These are phyloP conservation scores for Lymantria monacha DNA, from an alignment of 2,888 invertebrate genomes.

Conservation along the genomic window DNA sequence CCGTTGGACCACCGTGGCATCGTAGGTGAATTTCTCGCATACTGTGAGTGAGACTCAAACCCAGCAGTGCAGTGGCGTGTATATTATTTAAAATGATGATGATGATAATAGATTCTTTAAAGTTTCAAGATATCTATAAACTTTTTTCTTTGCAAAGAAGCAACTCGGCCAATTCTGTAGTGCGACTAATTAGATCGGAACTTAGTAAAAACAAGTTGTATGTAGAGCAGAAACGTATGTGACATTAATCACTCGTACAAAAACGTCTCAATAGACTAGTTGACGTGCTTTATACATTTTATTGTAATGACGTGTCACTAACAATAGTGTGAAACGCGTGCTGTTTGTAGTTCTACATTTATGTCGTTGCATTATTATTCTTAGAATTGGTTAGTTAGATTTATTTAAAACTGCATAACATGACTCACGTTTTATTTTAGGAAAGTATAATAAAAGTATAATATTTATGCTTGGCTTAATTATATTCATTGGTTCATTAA, in stretches of 20 bases:
- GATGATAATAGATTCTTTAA: too few relatives aligned
- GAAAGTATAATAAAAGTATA: too few relatives aligned
- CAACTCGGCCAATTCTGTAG: slow-evolving; percentile 10
- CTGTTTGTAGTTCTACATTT: slow-evolving; percentile 8
- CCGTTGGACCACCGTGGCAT: too few relatives aligned
- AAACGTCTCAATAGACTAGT: slow-evolving; percentile 13
- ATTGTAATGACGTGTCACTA: slow-evolving; percentile 19
- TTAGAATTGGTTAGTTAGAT: background rate
- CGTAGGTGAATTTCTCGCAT: too few relatives aligned
- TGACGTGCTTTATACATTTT: slow-evolving; percentile 26
- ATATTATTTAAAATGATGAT: too few relatives aligned
- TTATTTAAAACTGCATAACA: background rate
- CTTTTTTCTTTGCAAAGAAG: background rate
- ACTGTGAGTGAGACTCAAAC: too few relatives aligned
- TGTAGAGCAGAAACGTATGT: slow-evolving; percentile 15
- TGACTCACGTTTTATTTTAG: too few relatives aligned
- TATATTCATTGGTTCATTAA: too few relatives aligned
- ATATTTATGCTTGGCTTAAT: too few relatives aligned
- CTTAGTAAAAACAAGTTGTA: slow-evolving; percentile 15
- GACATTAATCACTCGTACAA: slow-evolving; percentile 23
- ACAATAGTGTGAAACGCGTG: slow-evolving; percentile 9
- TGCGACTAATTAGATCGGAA: slow-evolving; percentile 3
- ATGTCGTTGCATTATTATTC: background rate
- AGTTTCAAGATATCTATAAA: too few relatives aligned
- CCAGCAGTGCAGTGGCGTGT: too few relatives aligned